Evolutionary conservation across 2,888 invertebrate genomes (phyloP).

Genomic region (Pherbina coryleti): DNA sequence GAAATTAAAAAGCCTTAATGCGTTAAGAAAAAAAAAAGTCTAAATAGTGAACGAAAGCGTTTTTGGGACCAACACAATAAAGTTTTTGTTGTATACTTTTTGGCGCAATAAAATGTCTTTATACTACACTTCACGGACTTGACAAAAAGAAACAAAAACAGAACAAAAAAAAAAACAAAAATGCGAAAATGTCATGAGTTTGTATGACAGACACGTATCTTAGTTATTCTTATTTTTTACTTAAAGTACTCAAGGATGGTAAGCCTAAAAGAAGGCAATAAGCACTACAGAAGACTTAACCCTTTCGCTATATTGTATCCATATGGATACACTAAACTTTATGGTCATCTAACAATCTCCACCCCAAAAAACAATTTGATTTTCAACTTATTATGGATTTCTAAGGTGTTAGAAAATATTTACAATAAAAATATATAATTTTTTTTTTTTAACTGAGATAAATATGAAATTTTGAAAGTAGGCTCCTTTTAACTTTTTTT

Average conservation of each 20-base stretch:
- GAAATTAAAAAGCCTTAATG: neutral
- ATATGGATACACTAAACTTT: constrained; percentile 21
- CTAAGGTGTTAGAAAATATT: neutral
- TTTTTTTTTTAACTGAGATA: neutral
- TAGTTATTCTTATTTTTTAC: no score
- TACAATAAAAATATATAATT: neutral
- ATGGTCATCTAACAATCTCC: neutral
- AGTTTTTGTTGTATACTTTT: constrained; percentile 1
- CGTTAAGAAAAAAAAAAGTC: neutral
- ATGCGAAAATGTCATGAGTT: no score
- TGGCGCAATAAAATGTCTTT: constrained; percentile 9
- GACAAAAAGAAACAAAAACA: neutral
- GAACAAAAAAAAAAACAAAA: neutral
- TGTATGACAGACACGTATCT: no score
- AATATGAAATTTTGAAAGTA: neutral
- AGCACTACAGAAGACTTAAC: neutral
- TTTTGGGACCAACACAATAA: neutral
- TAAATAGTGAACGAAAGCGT: neutral
- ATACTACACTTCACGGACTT: no score
- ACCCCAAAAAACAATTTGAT: no score
- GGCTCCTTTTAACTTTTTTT: neutral
- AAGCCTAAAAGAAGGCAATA: no score
- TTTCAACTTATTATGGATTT: neutral
- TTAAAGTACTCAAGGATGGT: no score
- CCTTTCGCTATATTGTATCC: constrained; percentile 24